phyloP scores from a whole-genome alignment of 2,797 vertebrate genomes.

The Otolemur crassicaudatus region DNA sequence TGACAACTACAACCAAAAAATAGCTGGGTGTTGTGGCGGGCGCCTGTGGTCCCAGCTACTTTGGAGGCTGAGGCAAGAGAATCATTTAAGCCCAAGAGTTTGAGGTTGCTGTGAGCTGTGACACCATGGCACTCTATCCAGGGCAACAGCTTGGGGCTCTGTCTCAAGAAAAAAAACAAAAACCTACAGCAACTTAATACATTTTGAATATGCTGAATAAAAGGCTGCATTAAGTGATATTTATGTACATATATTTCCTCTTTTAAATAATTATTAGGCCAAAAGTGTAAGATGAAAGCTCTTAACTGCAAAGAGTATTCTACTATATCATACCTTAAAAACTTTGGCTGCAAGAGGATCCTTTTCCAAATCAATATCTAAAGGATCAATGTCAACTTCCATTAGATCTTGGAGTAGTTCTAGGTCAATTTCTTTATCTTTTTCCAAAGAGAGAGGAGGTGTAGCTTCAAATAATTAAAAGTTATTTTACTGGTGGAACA shows the following conservation, averaged over 20 bases:
- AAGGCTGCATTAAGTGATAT: background rate
- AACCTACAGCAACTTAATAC: background rate
- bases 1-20: too few species aligned
- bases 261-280: conserved; percentile 6
- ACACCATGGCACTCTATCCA: too few species aligned
- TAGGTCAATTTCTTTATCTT: conserved; percentile 99
- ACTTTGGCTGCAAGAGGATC: conserved; percentile 99
- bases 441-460: conserved; percentile 98
- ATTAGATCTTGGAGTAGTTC: conserved; percentile 99
- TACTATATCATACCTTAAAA: conserved; percentile 94
- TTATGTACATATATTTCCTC: background rate
- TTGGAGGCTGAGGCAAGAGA: too few species aligned
- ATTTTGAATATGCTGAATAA: background rate
- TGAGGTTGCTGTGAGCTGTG: too few species aligned
- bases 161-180: too few species aligned
- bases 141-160: too few species aligned
- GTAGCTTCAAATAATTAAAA: conserved; percentile 93
- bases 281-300: background rate
- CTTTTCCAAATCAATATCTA: conserved; percentile 99
- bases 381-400: conserved; percentile 99
- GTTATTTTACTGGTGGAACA: conserved; percentile 88
- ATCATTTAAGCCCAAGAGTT: too few species aligned
- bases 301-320: conserved; percentile 41
- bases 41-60: too few species aligned
- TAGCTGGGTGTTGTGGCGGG: too few species aligned